Evolutionary conservation across 1,140 invertebrate genomes (phyloP).

Genomic region (Notospermus geniculatus): DNA sequence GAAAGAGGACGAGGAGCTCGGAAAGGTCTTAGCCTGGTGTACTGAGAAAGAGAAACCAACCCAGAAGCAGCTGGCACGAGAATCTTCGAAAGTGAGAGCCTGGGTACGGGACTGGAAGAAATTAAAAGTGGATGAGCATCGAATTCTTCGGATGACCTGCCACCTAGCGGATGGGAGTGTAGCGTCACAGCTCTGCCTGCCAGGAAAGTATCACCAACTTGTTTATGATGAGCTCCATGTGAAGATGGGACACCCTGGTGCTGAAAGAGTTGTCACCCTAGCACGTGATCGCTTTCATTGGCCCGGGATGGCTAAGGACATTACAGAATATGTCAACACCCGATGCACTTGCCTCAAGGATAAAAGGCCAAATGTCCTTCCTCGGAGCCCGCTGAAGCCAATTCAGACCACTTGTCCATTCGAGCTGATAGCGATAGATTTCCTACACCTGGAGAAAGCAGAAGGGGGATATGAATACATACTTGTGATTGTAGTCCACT

Average conservation of each 20-base stretch:
- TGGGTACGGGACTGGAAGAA: slow-evolving; percentile 10
- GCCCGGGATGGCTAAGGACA: slow-evolving; percentile 21
- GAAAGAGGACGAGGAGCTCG: too few species aligned
- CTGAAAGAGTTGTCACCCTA: slow-evolving; percentile 14
- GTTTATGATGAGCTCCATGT: slow-evolving; percentile 15
- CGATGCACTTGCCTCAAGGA: slow-evolving; percentile 20
- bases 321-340: slow-evolving; percentile 14
- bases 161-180: too few species aligned
- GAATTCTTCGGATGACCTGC: not conserved
- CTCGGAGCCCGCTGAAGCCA: slow-evolving; percentile 13
- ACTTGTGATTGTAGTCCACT: slow-evolving; percentile 24
- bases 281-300: slow-evolving; percentile 20
- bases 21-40: too few species aligned
- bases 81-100: too few species aligned
- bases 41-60: too few species aligned
- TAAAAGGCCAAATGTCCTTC: not conserved
- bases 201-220: not conserved
- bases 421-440: slow-evolving; percentile 22
- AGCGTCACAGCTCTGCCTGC: slow-evolving; percentile 18
- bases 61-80: too few species aligned
- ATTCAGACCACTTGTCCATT: slow-evolving; percentile 20
- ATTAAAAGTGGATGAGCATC: slow-evolving; percentile 5
- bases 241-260: too few species aligned
- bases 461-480: slow-evolving; percentile 24
- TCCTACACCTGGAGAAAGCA: slow-evolving; percentile 20